phyloP scores from a whole-genome alignment of 2,888 invertebrate genomes.

The Athripsodes cinereus region DNA sequence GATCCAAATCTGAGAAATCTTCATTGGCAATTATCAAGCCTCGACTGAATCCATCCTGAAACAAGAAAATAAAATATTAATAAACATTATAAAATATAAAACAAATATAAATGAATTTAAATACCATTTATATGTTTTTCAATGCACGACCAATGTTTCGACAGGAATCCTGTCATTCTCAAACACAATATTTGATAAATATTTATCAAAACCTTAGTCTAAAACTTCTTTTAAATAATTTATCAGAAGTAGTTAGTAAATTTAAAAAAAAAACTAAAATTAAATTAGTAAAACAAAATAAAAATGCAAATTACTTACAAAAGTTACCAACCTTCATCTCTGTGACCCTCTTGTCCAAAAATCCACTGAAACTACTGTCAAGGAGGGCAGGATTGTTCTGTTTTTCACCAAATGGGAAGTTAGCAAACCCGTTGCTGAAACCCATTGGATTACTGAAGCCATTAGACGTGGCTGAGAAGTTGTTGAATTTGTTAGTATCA shows the following conservation, averaged over 20 bases:
- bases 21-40: conserved; percentile 85
- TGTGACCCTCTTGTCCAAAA: conserved; percentile 72
- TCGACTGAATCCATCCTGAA: conserved; percentile 82
- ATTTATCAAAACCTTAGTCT: too few relatives aligned
- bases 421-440: conserved; percentile 46
- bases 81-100: background rate
- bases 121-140: too few relatives aligned
- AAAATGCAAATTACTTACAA: conserved; percentile 13
- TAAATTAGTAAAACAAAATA: conserved; percentile 1
- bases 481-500: conserved; percentile 69
- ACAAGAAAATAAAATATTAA: background rate
- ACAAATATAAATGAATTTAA: background rate
- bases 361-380: conserved; percentile 64
- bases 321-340: conserved; percentile 72
- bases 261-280: too few relatives aligned
- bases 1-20: conserved; percentile 94
- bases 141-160: too few relatives aligned
- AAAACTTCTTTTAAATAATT: background rate
- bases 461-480: conserved; percentile 21
- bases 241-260: background rate
- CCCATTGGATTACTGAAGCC: conserved; percentile 28
- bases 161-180: too few relatives aligned
- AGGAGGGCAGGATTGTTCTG: conserved; percentile 34
- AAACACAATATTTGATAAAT: too few relatives aligned
- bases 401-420: conserved; percentile 40